Evolutionary conservation across 2,888 invertebrate species (phyloP).

Genomic region (Venusia cambrica): DNA sequence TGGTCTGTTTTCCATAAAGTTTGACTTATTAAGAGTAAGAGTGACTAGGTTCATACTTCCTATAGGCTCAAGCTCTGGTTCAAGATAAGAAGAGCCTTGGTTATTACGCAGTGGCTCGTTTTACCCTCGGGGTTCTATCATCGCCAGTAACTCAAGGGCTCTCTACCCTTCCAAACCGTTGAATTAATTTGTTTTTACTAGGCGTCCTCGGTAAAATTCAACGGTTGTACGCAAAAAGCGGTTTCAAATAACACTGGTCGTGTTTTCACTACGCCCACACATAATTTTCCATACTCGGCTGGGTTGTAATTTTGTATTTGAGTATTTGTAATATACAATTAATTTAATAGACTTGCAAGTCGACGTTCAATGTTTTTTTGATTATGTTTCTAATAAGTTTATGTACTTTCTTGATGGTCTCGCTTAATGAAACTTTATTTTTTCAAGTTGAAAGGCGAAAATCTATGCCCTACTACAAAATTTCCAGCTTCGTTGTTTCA

Average conservation of each 20-base stretch:
- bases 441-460: too few species aligned
- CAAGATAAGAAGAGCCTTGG: slow-evolving; percentile 42
- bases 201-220: slow-evolving; percentile 9
- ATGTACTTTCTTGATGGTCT: too few species aligned
- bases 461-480: too few species aligned
- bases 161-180: slow-evolving; percentile 20
- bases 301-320: slow-evolving; percentile 16
- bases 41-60: too few species aligned
- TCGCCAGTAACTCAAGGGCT: slow-evolving; percentile 35
- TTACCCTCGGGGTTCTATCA: slow-evolving; percentile 31
- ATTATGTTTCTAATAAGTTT: slow-evolving; percentile 4
- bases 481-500: too few species aligned
- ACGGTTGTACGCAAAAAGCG: slow-evolving; percentile 11
- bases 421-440: too few species aligned
- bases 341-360: slow-evolving; percentile 17
- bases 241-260: slow-evolving; percentile 20
- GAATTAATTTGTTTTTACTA: slow-evolving; percentile 10
- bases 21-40: too few species aligned
- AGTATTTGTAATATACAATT: too few species aligned
- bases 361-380: slow-evolving; percentile 16
- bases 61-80: too few species aligned
- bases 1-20: too few species aligned
- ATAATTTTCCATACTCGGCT: slow-evolving; percentile 16
- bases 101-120: slow-evolving; percentile 42
- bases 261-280: slow-evolving; percentile 19